These are phyloP conservation scores for Urosaurus nigricauda DNA, from an alignment of 2,797 vertebrate species.

Conservation along the genomic window DNA sequence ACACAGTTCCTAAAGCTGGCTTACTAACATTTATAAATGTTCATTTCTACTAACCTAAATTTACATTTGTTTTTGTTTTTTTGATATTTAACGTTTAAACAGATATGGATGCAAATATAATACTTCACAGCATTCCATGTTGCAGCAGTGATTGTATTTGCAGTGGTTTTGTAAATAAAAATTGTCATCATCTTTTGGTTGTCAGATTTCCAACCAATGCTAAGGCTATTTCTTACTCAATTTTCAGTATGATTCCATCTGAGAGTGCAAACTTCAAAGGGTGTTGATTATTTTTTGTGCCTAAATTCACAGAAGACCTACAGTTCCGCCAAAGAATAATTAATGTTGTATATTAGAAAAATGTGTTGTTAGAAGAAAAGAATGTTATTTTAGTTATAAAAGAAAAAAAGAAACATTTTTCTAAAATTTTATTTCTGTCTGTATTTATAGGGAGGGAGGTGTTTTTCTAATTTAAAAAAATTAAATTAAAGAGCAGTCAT, in stretches of 20 bases:
- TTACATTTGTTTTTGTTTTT: background rate
- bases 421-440: background rate
- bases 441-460: no score
- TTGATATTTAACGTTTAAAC: background rate
- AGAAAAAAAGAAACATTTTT: no score
- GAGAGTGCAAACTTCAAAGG: background rate
- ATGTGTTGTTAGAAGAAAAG: no score
- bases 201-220: background rate
- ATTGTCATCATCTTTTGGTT: background rate
- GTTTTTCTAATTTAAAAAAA: background rate
- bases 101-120: background rate
- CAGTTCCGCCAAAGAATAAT: background rate
- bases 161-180: background rate
- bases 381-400: no score
- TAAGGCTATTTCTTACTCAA: no score
- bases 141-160: background rate
- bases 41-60: background rate
- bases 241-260: background rate
- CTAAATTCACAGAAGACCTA: background rate
- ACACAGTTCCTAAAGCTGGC: background rate
- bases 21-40: background rate
- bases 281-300: background rate
- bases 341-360: background rate
- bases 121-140: background rate
- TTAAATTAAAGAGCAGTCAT: background rate